A percentile compares a stretch with the other conserved stretches of the same genome.
Evolutionary conservation across 2,888 invertebrate species (phyloP).

Genomic region (Drosophila macrospina): DNA sequence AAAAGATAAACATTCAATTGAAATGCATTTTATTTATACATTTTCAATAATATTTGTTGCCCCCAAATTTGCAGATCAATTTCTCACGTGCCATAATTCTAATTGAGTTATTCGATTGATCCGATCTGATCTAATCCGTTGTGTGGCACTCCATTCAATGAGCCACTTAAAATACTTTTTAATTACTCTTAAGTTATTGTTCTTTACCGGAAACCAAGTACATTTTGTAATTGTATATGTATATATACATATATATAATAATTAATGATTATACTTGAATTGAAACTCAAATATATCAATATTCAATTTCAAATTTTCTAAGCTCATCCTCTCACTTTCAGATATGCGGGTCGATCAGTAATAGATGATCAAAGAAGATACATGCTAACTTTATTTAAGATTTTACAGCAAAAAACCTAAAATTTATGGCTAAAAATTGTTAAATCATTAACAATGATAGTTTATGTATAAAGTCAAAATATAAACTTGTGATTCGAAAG

Average conservation of each 20-base stretch:
- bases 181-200: conserved; percentile 50
- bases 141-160: conserved; percentile 22
- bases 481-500: conserved; percentile 23
- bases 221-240: conserved; percentile 45
- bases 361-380: conserved; percentile 41
- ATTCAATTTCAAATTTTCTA: conserved; percentile 24
- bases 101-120: conserved; percentile 39
- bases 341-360: background rate
- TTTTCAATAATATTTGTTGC: conserved; percentile 37
- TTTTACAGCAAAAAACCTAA: conserved; percentile 49
- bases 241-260: conserved; percentile 31
- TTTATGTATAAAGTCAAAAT: conserved; percentile 37
- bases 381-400: conserved; percentile 57
- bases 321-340: too few species aligned
- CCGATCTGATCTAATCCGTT: conserved; percentile 29
- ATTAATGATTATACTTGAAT: conserved; percentile 39
- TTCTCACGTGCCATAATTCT: conserved; percentile 50
- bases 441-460: conserved; percentile 53
- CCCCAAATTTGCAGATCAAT: conserved; percentile 19
- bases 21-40: conserved; percentile 53
- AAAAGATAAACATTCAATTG: conserved; percentile 43
- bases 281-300: conserved; percentile 49
- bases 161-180: conserved; percentile 44
- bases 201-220: conserved; percentile 33
- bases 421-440: conserved; percentile 62